These are phyloP conservation scores for Epinotia brunnichana DNA, from an alignment of 2,888 invertebrate genomes.

Conservation along the genomic window DNA sequence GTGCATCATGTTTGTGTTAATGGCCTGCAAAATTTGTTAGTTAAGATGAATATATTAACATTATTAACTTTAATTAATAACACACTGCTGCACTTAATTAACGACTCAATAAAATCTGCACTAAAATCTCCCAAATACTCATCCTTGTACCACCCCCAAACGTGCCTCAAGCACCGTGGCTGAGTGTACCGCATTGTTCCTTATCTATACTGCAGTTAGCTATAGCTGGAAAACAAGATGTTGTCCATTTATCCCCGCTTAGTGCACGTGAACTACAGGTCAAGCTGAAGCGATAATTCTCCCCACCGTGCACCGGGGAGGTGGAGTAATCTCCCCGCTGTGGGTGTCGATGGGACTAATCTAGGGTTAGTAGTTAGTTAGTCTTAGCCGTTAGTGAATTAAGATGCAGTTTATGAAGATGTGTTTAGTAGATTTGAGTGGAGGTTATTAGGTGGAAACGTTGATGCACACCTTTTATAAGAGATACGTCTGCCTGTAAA, in stretches of 20 bases:
- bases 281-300: constrained; percentile 36
- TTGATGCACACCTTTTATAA: not conserved
- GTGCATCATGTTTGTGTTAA: too few species aligned
- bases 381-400: constrained; percentile 36
- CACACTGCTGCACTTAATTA: too few species aligned
- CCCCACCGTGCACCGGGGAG: constrained; percentile 21
- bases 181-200: constrained; percentile 17
- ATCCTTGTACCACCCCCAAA: not conserved
- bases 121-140: not conserved
- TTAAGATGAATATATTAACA: too few species aligned
- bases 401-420: constrained; percentile 27
- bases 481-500: too few species aligned
- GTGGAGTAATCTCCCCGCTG: constrained; percentile 17
- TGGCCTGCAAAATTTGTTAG: too few species aligned
- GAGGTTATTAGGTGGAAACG: not conserved
- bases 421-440: constrained; percentile 15
- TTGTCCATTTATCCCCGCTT: constrained; percentile 37
- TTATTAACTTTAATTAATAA: too few species aligned
- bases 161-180: not conserved
- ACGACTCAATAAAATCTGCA: not conserved
- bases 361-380: constrained; percentile 40
- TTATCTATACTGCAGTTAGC: constrained; percentile 30
- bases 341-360: constrained; percentile 35
- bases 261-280: constrained; percentile 42
- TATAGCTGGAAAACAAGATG: constrained; percentile 29